Conservation (phyloP, 2,797 vertebrate genomes). For the Vespertilio murinus region DNA sequence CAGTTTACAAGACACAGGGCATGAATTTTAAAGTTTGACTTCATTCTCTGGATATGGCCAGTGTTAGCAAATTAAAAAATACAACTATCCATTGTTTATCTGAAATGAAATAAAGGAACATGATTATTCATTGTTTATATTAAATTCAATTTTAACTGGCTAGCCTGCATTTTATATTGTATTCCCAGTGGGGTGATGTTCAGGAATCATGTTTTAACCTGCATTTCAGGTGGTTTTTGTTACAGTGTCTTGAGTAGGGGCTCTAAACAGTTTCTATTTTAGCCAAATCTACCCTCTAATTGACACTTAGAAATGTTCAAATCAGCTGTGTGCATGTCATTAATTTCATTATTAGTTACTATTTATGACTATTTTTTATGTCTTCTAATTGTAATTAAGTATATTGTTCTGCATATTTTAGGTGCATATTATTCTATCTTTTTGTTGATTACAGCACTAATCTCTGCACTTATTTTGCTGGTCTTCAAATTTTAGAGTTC, state of each 20-base stretch:
- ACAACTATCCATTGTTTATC: neutral
- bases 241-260: neutral
- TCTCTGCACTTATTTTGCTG: neutral
- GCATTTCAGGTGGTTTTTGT: neutral
- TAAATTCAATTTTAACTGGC: neutral
- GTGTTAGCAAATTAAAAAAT: neutral
- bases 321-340: neutral
- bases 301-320: neutral
- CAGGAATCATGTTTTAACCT: neutral
- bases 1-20: neutral
- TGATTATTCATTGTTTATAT: neutral
- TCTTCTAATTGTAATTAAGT: neutral
- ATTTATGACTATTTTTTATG: neutral
- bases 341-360: neutral
- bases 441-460: slow-evolving; percentile 15
- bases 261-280: neutral
- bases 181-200: neutral
- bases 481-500: neutral
- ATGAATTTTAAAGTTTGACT: neutral
- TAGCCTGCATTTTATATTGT: slow-evolving; percentile 9
- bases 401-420: neutral
- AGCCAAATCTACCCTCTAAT: neutral
- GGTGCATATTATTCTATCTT: neutral
- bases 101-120: neutral
- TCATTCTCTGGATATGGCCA: neutral